Evolutionary conservation across 2,797 vertebrate genomes (phyloP), one percentile per base, ranked within the genome.

Genomic region (Falco peregrinus): DNA sequence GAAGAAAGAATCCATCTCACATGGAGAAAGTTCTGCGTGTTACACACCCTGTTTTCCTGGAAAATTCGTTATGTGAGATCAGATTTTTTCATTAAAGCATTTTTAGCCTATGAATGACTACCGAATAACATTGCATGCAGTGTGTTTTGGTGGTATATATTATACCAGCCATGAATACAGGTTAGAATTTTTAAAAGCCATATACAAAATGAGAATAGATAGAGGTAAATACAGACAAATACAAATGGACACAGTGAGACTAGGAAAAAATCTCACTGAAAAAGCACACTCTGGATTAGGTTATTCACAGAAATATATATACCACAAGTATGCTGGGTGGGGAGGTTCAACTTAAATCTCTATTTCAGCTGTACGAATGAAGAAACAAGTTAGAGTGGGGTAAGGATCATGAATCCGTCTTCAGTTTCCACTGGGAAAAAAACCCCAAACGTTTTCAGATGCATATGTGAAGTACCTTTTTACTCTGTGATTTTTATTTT

Each of bases 241-340:
- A 48, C 19, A 78, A 88, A 78, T 5, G 12, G 29, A 54, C 39
- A 57, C 47, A 68, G 43, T 19, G 31, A 67, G 43, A 59, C 7
- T 0, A 50, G 51, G 26, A 19, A 43, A 60, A 74, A 54, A 8
- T 0, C n/a, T 33, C 5, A 22, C 2, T 48, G 54, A 48, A 63
- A 91, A 70, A 56, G 2, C 19, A 28, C 18, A 25, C 11, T 54
- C 41, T 39, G 22, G 24, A 65, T 68, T 48, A 41, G 1, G 3
- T 37, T 64, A 70, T 25, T 70, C 61, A 90, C 25, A 59, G 15
- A 79, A 82, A 84, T n/a, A 57, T 4, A 19, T 29, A 54, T 12
- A 26, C 5, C 25, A 73, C 39, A 71, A 48, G 80, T 43, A 45
- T 10, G 41, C 9, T 45, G 24, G 35, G 47, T 5, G 22, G 12